Percentiles rank a stretch among this genome's conserved stretches.
These are phyloP conservation scores for Cotesia typhae DNA, from an alignment of 1,140 invertebrate genomes.

Conservation along the genomic window DNA sequence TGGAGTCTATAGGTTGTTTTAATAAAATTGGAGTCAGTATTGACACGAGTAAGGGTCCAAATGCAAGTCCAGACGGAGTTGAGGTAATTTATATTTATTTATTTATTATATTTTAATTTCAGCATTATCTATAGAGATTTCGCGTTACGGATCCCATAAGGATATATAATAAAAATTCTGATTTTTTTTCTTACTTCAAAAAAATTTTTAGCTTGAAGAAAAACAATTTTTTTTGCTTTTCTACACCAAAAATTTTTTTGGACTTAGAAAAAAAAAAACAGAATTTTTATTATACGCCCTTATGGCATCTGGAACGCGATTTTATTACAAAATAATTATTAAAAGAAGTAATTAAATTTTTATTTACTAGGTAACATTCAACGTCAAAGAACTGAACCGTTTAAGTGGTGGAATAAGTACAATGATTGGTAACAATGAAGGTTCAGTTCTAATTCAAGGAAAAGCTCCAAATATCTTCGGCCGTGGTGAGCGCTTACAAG, in stretches of 20 bases:
- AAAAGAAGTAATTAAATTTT: slow-evolving; percentile 25
- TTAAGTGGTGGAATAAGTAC: slow-evolving; percentile 84
- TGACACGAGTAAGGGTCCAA: slow-evolving; percentile 80
- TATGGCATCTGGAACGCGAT: too few relatives aligned
- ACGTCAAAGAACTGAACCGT: slow-evolving; percentile 78
- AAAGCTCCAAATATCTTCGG: slow-evolving; percentile 83
- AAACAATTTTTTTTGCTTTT: too few relatives aligned
- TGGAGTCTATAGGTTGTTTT: slow-evolving; percentile 85
- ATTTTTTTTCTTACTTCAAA: too few relatives aligned
- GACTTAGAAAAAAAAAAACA: too few relatives aligned
- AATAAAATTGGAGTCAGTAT: slow-evolving; percentile 81
- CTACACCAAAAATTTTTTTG: too few relatives aligned
- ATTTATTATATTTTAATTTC: background rate
- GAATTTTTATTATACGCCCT: too few relatives aligned
- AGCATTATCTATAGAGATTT: too few relatives aligned
- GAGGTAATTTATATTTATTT: slow-evolving; percentile 67
- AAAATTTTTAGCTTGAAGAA: too few relatives aligned
- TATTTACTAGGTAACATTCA: slow-evolving; percentile 76
- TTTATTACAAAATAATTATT: too few relatives aligned
- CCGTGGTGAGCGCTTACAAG: slow-evolving; percentile 78
- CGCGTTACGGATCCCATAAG: too few relatives aligned
- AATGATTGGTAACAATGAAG: slow-evolving; percentile 86
- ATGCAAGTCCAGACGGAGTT: slow-evolving; percentile 77
- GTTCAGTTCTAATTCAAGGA: slow-evolving; percentile 76
- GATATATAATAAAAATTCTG: too few relatives aligned